phyloP scores from a whole-genome alignment of 1,140 invertebrate species.

The Diorhabda carinulata region DNA sequence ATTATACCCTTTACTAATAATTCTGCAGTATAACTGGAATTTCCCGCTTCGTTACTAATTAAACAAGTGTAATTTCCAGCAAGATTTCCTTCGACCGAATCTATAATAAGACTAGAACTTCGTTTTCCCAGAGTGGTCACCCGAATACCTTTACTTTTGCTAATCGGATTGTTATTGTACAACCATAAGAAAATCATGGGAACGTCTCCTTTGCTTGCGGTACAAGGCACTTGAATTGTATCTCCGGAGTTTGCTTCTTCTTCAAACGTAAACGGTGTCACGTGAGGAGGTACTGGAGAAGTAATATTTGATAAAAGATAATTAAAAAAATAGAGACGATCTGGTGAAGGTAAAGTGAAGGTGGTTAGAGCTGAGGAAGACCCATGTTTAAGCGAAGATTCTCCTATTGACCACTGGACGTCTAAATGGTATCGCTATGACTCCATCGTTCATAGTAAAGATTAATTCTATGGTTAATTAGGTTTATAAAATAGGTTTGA shows the following conservation, averaged over 20 bases:
- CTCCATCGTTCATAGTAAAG: no score
- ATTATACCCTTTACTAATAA: slow-evolving; percentile 68
- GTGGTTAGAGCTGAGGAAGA: no score
- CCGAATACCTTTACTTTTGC: slow-evolving; percentile 23
- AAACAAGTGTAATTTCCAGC: slow-evolving; percentile 69
- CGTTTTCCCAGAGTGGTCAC: slow-evolving; percentile 59
- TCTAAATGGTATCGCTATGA: not conserved
- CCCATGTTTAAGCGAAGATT: no score
- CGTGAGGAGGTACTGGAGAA: slow-evolving; percentile 56
- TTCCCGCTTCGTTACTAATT: slow-evolving; percentile 65
- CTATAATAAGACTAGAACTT: slow-evolving; percentile 60
- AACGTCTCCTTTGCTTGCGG: slow-evolving; percentile 36
- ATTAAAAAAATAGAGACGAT: no score
- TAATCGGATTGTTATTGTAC: slow-evolving; percentile 45
- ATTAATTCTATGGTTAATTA: no score
- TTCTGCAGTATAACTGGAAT: slow-evolving; percentile 60
- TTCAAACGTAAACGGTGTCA: slow-evolving; percentile 64
- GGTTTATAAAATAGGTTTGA: no score
- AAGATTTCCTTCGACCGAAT: slow-evolving; percentile 58
- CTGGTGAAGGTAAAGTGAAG: no score
- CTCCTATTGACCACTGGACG: no score
- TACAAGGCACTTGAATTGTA: slow-evolving; percentile 42
- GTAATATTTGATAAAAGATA: slow-evolving; percentile 4
- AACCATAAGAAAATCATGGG: slow-evolving; percentile 47
- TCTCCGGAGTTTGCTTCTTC: slow-evolving; percentile 52